phyloP scores from a whole-genome alignment of 2,113 vertebrate genomes.

The Arothron firmamentum region DNA sequence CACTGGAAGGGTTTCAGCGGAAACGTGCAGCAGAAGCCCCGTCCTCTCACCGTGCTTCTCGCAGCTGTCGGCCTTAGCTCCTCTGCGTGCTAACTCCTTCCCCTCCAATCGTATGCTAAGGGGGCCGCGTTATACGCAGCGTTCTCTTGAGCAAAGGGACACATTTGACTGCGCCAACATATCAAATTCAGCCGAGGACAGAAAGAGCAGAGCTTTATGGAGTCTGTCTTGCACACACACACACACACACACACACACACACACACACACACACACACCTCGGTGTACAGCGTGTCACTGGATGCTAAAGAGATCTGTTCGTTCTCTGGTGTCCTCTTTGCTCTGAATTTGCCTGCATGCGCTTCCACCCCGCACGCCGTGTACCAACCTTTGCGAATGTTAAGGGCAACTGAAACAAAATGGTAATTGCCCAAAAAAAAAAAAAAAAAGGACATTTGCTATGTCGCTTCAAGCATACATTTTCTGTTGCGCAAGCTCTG shows the following conservation, averaged over 20 bases:
- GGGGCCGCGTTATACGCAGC: constrained; percentile 10
- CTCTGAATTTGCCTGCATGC: neutral
- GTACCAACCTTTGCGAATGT: constrained; percentile 11
- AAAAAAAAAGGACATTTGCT: neutral
- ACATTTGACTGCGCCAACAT: constrained; percentile 8
- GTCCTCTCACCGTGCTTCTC: constrained; percentile 27
- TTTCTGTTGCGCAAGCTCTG: neutral
- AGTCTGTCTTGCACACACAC: constrained; percentile 2
- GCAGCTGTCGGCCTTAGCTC: constrained; percentile 23
- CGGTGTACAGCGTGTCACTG: constrained; percentile 18
- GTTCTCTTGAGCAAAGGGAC: constrained; percentile 1
- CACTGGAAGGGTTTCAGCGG: constrained; percentile 22
- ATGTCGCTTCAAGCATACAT: neutral
- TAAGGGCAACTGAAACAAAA: neutral
- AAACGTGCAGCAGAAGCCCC: constrained; percentile 24
- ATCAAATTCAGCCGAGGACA: constrained; percentile 14
- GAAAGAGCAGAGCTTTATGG: constrained; percentile 17
- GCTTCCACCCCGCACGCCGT: constrained; percentile 12
- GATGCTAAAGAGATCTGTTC: constrained; percentile 3
- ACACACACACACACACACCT: constrained; percentile 7
- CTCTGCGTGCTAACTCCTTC: constrained; percentile 1
- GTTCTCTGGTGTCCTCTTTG: constrained; percentile 8
- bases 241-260: constrained; percentile 8
- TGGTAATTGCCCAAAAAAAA: neutral
- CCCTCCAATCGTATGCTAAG: constrained; percentile 10